Evolutionary conservation across 2,797 vertebrate genomes (phyloP), one percentile per base, ranked within the genome.

Genomic region (Nothura maculosa): DNA sequence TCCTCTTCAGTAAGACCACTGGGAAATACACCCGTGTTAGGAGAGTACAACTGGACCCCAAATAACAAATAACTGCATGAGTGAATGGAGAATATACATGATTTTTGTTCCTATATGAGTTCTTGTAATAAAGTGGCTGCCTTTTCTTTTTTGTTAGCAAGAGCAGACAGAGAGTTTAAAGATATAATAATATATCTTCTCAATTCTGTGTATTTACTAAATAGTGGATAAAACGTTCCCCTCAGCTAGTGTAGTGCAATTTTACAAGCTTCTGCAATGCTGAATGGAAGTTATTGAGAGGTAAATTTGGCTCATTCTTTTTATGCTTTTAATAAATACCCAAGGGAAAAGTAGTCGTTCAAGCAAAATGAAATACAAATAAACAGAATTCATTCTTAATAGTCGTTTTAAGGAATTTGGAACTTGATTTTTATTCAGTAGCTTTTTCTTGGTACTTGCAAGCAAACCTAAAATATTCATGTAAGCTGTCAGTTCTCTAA

Each of bases 291-390:
- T 95, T 93, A 93, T 68, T 93, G 82, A 95, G 92, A 93, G 83
- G 82, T 92, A 68, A 91, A 91, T 94, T 95, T 95, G 89, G 85
- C 94, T 94, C 85, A 88, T 95, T 96, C 87, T 95, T 96, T 93
- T 96, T 95, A 94, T 92, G 92, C 54, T 97, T 96, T 95, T 96
- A 95, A 95, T 89, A 93, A 96, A 96, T 93, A 91, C 94, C 80
- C 91, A 57, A 60, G 88, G 64, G 67, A 96, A 93, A 94, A 91
- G 76, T 83, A 90, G 75, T 94, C 89, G 83, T 96, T 96, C 72
- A 87, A 92, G 91, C 60, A 93, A 92, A 92, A 89, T 75, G 83
- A 94, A 95, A 92, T 95, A 95, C 67, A 95, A 90, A 95, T 85
- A 97, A 96, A 89, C 92, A 94, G 91, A 87, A 85, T 95, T 95